These are phyloP conservation scores for Elmis aenea DNA, from an alignment of 2,888 invertebrate genomes.

Conservation along the genomic window DNA sequence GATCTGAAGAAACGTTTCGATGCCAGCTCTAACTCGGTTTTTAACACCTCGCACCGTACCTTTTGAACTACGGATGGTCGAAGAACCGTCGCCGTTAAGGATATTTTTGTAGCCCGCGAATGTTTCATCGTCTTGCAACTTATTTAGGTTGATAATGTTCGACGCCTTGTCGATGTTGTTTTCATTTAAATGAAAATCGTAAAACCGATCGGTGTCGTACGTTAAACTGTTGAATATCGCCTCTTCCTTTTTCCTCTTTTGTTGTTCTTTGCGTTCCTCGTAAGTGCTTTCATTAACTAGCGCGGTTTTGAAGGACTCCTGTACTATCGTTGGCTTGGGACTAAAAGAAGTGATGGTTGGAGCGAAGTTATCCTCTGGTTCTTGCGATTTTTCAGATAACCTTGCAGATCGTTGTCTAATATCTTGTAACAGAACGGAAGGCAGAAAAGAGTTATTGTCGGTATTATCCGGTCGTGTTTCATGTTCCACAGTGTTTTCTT, in stretches of 20 bases:
- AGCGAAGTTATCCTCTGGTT: constrained; percentile 4
- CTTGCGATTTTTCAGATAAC: constrained; percentile 37
- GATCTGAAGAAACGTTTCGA: constrained; percentile 89
- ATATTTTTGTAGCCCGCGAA: constrained; percentile 77
- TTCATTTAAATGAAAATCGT: constrained; percentile 79
- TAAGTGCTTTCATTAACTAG: constrained; percentile 67
- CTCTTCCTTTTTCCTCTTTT: constrained; percentile 45
- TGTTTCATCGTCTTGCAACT: constrained; percentile 55
- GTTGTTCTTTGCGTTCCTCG: constrained; percentile 56
- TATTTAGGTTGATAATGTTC: constrained; percentile 44
- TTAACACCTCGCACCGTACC: constrained; percentile 92
- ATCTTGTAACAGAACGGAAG: constrained; percentile 63
- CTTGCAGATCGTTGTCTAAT: constrained; percentile 62
- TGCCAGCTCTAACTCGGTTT: constrained; percentile 90
- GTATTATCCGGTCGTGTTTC: constrained; percentile 39
- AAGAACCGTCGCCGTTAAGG: constrained; percentile 59
- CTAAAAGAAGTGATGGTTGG: constrained; percentile 6
- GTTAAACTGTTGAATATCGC: constrained; percentile 52
- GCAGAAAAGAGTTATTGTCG: constrained; percentile 52
- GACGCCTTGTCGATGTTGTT: constrained; percentile 50
- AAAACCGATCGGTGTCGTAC: constrained; percentile 74
- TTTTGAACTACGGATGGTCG: constrained; percentile 84
- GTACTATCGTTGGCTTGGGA: constrained; percentile 44
- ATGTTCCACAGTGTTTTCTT: constrained; percentile 21
- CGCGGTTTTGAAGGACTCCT: too few species aligned